Conservation (phyloP, 2,797 vertebrate genomes). For the Amazona ochrocephala region DNA sequence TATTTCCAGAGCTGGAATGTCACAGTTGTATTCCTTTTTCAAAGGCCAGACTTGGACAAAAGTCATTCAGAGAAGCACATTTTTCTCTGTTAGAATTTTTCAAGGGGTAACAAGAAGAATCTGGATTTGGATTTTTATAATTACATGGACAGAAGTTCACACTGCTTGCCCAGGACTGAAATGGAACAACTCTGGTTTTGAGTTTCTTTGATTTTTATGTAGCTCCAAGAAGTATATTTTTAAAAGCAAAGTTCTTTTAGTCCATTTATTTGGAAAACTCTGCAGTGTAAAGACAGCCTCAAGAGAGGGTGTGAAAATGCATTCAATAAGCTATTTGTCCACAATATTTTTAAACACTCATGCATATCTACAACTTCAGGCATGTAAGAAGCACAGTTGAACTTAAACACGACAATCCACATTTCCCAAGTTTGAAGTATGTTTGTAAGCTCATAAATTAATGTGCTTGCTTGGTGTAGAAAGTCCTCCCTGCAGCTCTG, state of each 20-base stretch:
- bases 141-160: neutral
- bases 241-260: neutral
- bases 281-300: neutral
- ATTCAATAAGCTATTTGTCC: neutral
- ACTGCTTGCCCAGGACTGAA: neutral
- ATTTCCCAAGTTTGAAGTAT: neutral
- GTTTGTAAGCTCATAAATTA: neutral
- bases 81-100: slow-evolving; percentile 17
- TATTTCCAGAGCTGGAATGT: slow-evolving; percentile 43
- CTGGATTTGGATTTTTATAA: neutral
- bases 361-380: neutral
- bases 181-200: neutral
- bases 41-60: slow-evolving; percentile 29
- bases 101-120: neutral
- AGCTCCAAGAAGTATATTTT: neutral
- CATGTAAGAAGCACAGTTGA: neutral
- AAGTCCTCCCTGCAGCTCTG: neutral
- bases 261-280: neutral
- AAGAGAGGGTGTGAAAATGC: neutral
- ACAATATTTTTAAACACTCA: neutral
- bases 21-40: slow-evolving; percentile 8
- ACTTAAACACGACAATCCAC: neutral
- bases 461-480: neutral
- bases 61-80: neutral
- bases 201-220: slow-evolving; percentile 10